These are phyloP conservation scores for Polydrusus pterygomalis DNA, from an alignment of 2,888 invertebrate genomes.

Conservation along the genomic window DNA sequence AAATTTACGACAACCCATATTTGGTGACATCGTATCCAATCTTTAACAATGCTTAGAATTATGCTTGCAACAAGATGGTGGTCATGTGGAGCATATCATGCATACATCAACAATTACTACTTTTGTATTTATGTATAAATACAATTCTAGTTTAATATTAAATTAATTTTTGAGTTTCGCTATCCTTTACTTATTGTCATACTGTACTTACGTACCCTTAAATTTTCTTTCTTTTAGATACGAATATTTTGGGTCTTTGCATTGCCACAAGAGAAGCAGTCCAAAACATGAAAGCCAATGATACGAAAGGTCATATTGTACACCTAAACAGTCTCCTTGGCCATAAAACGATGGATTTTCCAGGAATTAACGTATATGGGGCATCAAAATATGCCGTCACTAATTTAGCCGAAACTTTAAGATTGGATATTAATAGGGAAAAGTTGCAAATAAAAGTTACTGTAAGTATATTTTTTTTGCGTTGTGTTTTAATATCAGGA, in stretches of 20 bases:
- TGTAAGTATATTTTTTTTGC: constrained; percentile 54
- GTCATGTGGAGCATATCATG: too few species aligned
- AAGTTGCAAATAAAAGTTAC: constrained; percentile 59
- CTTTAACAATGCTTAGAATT: too few species aligned
- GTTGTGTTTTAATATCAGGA: too few species aligned
- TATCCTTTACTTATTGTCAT: too few species aligned
- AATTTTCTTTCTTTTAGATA: constrained; percentile 56
- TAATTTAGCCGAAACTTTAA: constrained; percentile 58
- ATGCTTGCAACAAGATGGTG: too few species aligned
- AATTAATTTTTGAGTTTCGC: too few species aligned
- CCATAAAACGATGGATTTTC: constrained; percentile 54
- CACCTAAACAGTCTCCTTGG: constrained; percentile 60
- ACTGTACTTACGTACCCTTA: too few species aligned
- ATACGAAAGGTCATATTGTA: constrained; percentile 59
- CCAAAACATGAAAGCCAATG: constrained; percentile 57
- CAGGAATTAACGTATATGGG: constrained; percentile 56
- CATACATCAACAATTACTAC: too few species aligned
- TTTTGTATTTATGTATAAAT: too few species aligned
- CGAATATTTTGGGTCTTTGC: constrained; percentile 59
- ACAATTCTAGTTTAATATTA: too few species aligned
- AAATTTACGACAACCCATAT: too few species aligned
- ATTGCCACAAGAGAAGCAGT: constrained; percentile 60
- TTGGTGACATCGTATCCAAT: too few species aligned
- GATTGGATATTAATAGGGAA: constrained; percentile 55
- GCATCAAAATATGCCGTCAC: constrained; percentile 61